These are phyloP conservation scores for Charaxes varanes DNA, from an alignment of 1,140 invertebrate species.

Conservation along the genomic window DNA sequence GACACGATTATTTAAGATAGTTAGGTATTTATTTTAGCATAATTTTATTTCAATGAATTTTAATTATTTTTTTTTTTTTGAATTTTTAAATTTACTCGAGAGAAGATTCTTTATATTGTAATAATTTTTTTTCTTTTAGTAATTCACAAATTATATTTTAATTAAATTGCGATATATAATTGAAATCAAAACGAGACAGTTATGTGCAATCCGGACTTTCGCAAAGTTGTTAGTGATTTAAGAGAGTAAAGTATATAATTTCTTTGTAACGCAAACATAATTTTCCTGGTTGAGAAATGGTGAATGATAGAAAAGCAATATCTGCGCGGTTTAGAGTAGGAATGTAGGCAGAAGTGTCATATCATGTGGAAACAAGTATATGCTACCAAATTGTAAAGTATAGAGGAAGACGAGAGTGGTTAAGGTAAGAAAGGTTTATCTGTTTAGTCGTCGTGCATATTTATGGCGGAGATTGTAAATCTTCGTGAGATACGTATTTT, in stretches of 20 bases:
- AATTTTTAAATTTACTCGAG: slow-evolving; percentile 45
- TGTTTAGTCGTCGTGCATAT: slow-evolving; percentile 53
- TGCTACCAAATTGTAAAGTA: slow-evolving; percentile 51
- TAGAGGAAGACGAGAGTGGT: slow-evolving; percentile 45
- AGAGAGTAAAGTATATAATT: slow-evolving; percentile 28
- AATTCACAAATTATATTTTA: slow-evolving; percentile 15
- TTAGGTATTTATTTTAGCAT: slow-evolving; percentile 74
- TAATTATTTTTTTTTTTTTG: too few relatives aligned
- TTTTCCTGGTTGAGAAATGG: slow-evolving; percentile 29
- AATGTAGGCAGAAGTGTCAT: slow-evolving; percentile 59
- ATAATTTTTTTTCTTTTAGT: slow-evolving; percentile 34
- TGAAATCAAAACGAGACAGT: slow-evolving; percentile 22
- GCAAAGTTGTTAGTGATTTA: slow-evolving; percentile 26
- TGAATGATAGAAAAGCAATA: slow-evolving; percentile 56
- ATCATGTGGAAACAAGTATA: slow-evolving; percentile 63
- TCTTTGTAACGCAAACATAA: slow-evolving; percentile 30
- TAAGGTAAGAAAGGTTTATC: slow-evolving; percentile 47
- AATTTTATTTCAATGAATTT: slow-evolving; percentile 65
- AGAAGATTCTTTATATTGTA: slow-evolving; percentile 26
- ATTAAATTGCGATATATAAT: slow-evolving; percentile 21
- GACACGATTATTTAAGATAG: slow-evolving; percentile 73
- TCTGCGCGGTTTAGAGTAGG: slow-evolving; percentile 42
- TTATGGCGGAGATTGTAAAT: slow-evolving; percentile 64
- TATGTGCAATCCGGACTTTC: slow-evolving; percentile 42
- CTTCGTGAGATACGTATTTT: slow-evolving; percentile 60